A percentile compares a stretch with the other conserved stretches of the same genome.
These are phyloP conservation scores for Kuschelorhynchus macadamiae DNA, from an alignment of 2,888 invertebrate species.

Conservation along the genomic window DNA sequence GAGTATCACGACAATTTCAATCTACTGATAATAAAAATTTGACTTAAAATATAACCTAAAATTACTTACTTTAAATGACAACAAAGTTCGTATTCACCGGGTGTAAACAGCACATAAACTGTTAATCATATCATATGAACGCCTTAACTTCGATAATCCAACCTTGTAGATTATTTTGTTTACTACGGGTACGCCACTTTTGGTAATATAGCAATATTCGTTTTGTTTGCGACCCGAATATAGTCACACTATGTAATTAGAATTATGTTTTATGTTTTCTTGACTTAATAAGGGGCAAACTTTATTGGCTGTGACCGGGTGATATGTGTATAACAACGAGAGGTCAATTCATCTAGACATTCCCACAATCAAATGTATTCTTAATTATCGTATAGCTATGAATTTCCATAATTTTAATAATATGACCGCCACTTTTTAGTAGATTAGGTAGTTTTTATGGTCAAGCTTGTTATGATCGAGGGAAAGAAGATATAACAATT, in stretches of 20 bases:
- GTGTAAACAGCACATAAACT: not conserved
- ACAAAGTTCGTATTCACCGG: constrained; percentile 49
- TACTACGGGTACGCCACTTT: constrained; percentile 14
- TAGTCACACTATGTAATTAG: constrained; percentile 20
- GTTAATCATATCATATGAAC: not conserved
- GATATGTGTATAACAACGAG: not conserved
- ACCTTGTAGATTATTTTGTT: constrained; percentile 11
- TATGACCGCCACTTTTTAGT: no score
- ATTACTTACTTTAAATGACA: no score
- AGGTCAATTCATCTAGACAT: constrained; percentile 13
- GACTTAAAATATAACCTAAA: no score
- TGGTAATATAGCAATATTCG: constrained; percentile 25
- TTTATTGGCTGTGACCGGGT: not conserved
- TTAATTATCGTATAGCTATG: no score
- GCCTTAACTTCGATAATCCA: not conserved
- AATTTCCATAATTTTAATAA: no score
- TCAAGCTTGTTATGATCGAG: no score
- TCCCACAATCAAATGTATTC: no score
- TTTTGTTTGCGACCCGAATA: constrained; percentile 25
- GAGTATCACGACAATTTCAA: no score
- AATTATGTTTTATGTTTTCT: constrained; percentile 26
- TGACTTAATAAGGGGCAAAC: not conserved
- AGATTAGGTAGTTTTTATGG: no score
- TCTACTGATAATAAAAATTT: no score
- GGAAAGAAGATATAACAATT: no score